Percentiles rank a stretch among this genome's conserved stretches.
Evolutionary conservation across 2,113 vertebrate genomes (phyloP).

Genomic region (Heterocephalus glaber): DNA sequence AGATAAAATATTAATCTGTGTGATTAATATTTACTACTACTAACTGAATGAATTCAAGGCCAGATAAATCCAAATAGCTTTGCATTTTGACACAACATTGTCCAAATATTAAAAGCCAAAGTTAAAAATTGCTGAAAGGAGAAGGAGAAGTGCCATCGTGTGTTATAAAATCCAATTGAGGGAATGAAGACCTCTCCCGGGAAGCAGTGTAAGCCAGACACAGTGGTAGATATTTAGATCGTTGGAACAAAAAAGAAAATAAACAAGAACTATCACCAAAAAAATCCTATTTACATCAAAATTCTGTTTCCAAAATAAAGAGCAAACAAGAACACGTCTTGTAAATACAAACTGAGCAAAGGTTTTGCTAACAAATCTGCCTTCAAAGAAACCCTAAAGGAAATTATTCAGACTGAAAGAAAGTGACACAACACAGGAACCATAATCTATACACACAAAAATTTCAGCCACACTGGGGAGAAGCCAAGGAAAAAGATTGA

Average conservation of each 20-base stretch:
- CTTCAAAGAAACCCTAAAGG: neutral
- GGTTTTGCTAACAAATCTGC: neutral
- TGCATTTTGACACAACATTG: too few relatives aligned
- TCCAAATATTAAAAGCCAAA: neutral
- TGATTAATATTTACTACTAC: too few relatives aligned
- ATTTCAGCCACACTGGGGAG: neutral
- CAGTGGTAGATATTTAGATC: neutral
- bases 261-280: neutral
- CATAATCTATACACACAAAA: neutral
- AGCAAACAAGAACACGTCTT: neutral
- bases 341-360: neutral
- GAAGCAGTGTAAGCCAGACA: neutral
- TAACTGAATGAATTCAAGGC: neutral
- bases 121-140: neutral
- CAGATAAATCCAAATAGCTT: neutral
- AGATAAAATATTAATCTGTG: neutral
- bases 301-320: neutral
- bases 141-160: neutral
- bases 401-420: neutral
- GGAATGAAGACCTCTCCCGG: neutral
- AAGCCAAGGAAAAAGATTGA: neutral
- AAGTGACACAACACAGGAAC: neutral
- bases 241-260: neutral
- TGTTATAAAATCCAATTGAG: neutral
- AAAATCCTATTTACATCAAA: neutral